Conservation (phyloP, 2,797 vertebrate genomes). For the Microchirus variegatus region DNA sequence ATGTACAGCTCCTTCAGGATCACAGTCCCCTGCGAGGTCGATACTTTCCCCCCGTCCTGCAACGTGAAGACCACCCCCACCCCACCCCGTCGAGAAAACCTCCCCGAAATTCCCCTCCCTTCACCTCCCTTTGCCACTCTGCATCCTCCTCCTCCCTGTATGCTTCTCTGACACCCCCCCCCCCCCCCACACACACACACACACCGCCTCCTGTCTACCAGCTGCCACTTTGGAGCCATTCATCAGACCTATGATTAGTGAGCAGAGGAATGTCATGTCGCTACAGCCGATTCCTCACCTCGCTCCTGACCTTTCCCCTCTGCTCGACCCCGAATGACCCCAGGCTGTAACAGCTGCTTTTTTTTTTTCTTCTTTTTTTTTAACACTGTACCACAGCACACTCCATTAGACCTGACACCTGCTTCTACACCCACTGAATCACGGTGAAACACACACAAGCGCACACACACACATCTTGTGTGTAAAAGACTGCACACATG, state of each 20-base stretch:
- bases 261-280: constrained; percentile 74
- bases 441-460: constrained; percentile 23
- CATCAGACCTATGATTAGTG: constrained; percentile 75
- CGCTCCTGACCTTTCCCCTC: constrained; percentile 57
- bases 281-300: constrained; percentile 68
- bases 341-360: constrained; percentile 60
- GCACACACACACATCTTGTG: neutral
- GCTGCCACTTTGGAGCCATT: constrained; percentile 67
- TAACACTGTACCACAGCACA: constrained; percentile 59
- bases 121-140: constrained; percentile 1
- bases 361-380: too few species aligned
- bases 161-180: constrained; percentile 45
- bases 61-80: constrained; percentile 40
- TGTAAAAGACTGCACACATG: neutral
- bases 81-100: neutral
- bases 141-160: constrained; percentile 40
- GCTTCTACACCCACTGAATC: constrained; percentile 44
- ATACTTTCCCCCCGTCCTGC: constrained; percentile 56
- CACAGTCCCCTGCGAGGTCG: constrained; percentile 63
- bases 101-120: neutral
- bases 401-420: constrained; percentile 73
- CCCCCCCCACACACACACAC: constrained; percentile 24
- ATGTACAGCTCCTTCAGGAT: constrained; percentile 71
- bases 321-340: constrained; percentile 42
- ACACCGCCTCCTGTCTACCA: constrained; percentile 62